phyloP scores from a whole-genome alignment of 2,113 vertebrate genomes.

The Crypturellus undulatus region DNA sequence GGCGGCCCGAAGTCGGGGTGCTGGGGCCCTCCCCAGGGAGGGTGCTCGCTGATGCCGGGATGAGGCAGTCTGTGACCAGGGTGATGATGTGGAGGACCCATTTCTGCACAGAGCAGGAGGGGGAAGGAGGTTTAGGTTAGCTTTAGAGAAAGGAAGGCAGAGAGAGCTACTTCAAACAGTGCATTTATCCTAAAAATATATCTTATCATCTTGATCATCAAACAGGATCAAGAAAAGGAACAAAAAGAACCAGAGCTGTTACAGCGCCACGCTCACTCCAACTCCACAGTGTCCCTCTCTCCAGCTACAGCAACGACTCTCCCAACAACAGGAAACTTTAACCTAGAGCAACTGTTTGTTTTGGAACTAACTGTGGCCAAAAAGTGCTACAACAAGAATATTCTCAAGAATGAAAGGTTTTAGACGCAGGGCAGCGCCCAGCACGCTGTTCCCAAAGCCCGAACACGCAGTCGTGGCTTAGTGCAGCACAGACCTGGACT shows the following conservation, averaged over 20 bases:
- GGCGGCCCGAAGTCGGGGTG: constrained; percentile 93
- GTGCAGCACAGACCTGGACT: background rate
- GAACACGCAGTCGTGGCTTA: background rate
- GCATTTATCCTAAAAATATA: background rate
- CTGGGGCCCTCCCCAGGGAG: constrained; percentile 93
- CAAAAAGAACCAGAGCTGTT: background rate
- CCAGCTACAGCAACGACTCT: background rate
- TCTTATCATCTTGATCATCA: background rate
- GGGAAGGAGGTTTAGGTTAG: background rate
- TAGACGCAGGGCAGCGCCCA: background rate
- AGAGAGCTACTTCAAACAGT: background rate
- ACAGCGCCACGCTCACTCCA: rapidly evolving
- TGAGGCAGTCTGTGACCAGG: constrained; percentile 93
- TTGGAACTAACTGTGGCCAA: rapidly evolving
- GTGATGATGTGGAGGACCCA: constrained; percentile 96
- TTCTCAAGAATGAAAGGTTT: background rate
- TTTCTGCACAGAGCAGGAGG: constrained; percentile 78
- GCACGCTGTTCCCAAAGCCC: background rate
- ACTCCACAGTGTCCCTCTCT: background rate
- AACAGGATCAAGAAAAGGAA: background rate
- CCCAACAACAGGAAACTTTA: background rate
- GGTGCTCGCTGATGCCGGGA: constrained; percentile 91
- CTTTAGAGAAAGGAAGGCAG: background rate
- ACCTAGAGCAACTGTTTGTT: background rate
- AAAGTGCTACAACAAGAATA: background rate